Conservation (phyloP, 2,888 invertebrate genomes). For the Corbicula japonica region DNA sequence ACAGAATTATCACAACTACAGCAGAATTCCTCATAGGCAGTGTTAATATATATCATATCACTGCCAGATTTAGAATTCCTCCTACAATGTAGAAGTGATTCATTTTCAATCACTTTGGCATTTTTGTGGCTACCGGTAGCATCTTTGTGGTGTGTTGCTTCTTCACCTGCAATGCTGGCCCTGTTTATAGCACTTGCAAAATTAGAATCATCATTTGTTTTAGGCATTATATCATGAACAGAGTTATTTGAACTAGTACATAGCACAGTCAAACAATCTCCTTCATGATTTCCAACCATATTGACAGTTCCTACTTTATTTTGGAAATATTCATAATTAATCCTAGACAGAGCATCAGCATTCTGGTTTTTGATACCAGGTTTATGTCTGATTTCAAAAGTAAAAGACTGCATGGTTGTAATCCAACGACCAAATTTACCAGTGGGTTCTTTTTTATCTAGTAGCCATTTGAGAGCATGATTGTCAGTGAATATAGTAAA, state of each 20-base stretch:
- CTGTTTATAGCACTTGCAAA: not conserved
- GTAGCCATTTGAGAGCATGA: constrained; percentile 30
- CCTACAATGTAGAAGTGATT: too few relatives aligned
- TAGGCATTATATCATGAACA: not conserved
- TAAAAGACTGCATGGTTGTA: constrained; percentile 20
- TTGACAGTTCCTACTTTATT: not conserved
- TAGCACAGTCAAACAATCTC: not conserved
- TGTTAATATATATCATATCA: too few relatives aligned
- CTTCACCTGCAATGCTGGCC: not conserved
- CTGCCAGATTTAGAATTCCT: too few relatives aligned
- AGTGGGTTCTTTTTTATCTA: constrained; percentile 20
- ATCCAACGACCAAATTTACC: constrained; percentile 15
- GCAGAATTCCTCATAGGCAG: too few relatives aligned
- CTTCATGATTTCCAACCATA: not conserved
- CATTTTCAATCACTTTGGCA: too few relatives aligned
- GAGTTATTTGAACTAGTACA: not conserved
- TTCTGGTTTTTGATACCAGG: constrained; percentile 30
- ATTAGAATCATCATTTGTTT: not conserved
- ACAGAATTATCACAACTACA: too few relatives aligned
- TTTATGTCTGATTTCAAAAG: constrained; percentile 31
- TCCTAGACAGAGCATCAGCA: constrained; percentile 40
- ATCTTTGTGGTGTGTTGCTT: too few relatives aligned
- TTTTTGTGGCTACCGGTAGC: too few relatives aligned
- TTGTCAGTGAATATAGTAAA: constrained; percentile 25
- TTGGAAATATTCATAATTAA: constrained; percentile 23